Conservation (phyloP, 2,797 vertebrate species). For the Macroramphosus scolopax region DNA sequence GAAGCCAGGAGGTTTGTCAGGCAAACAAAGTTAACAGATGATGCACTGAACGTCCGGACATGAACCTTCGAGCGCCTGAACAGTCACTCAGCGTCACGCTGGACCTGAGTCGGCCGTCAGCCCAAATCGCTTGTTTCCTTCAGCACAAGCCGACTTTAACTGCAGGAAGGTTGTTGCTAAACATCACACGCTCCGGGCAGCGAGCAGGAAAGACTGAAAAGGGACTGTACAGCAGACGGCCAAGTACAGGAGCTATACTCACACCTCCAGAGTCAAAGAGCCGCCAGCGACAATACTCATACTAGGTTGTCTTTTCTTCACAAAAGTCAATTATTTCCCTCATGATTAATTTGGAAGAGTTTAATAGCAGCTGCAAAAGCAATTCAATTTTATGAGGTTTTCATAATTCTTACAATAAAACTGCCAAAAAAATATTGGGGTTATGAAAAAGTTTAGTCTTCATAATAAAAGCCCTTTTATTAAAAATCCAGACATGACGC, state of each 20-base stretch:
- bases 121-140: conserved; percentile 53
- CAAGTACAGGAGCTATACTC: conserved; percentile 9
- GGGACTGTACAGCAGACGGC: conserved; percentile 11
- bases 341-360: conserved; percentile 39
- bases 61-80: conserved; percentile 29
- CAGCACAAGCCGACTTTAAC: conserved; percentile 12
- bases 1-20: conserved; percentile 23
- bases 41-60: conserved; percentile 33
- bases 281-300: too few relatives aligned
- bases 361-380: conserved; percentile 34
- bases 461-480: too few relatives aligned
- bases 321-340: conserved; percentile 42
- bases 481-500: too few relatives aligned
- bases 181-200: conserved; percentile 21
- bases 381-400: conserved; percentile 26
- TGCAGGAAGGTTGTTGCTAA: conserved; percentile 18
- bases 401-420: conserved; percentile 36
- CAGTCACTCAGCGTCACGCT: conserved; percentile 21
- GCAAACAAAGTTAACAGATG: conserved; percentile 32
- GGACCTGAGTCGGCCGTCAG: conserved; percentile 37
- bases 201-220: conserved; percentile 19
- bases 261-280: conserved; percentile 13
- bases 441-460: conserved; percentile 11
- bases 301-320: too few relatives aligned
- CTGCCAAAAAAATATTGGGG: conserved; percentile 19